Evolutionary conservation across 2,113 vertebrate genomes (phyloP).

Genomic region (Leuciscus idus): DNA sequence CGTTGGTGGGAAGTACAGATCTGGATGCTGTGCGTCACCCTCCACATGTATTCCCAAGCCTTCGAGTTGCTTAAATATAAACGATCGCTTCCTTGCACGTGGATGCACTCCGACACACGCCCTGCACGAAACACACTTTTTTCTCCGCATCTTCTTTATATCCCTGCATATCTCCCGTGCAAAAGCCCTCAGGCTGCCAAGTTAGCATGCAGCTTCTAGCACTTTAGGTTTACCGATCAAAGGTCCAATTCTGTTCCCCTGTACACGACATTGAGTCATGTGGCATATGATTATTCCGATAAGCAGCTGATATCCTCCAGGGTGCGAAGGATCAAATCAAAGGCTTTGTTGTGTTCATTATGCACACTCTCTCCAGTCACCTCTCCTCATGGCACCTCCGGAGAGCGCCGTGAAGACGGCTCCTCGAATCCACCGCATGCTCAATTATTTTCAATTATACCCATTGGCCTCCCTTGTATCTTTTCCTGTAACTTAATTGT

Average conservation of each 20-base stretch:
- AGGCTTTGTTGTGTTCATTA: slow-evolving; percentile 76
- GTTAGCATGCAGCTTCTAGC: slow-evolving; percentile 58
- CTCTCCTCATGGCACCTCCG: slow-evolving; percentile 61
- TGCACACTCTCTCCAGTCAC: slow-evolving; percentile 47
- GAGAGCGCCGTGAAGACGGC: slow-evolving; percentile 71
- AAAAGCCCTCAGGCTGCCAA: slow-evolving; percentile 65
- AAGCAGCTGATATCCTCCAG: slow-evolving; percentile 63
- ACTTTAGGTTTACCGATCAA: slow-evolving; percentile 70
- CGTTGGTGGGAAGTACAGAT: slow-evolving; percentile 18
- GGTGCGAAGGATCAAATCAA: slow-evolving; percentile 64
- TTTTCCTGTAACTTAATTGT: slow-evolving; percentile 72
- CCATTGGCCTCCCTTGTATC: slow-evolving; percentile 68
- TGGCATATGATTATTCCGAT: slow-evolving; percentile 72
- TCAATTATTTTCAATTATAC: slow-evolving; percentile 82
- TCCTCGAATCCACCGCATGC: slow-evolving; percentile 74
- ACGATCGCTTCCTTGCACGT: neutral
- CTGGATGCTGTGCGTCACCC: slow-evolving; percentile 1
- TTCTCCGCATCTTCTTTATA: slow-evolving; percentile 49
- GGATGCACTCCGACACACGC: slow-evolving; percentile 15
- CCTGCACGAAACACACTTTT: neutral
- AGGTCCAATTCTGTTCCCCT: slow-evolving; percentile 68
- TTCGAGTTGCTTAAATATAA: slow-evolving; percentile 5
- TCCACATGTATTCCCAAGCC: neutral
- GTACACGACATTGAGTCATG: slow-evolving; percentile 67
- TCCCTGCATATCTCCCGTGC: slow-evolving; percentile 58